Evolutionary conservation across 2,888 invertebrate species (phyloP), one percentile per base, ranked within the genome.

Genomic region (Drosophila algonquin): DNA sequence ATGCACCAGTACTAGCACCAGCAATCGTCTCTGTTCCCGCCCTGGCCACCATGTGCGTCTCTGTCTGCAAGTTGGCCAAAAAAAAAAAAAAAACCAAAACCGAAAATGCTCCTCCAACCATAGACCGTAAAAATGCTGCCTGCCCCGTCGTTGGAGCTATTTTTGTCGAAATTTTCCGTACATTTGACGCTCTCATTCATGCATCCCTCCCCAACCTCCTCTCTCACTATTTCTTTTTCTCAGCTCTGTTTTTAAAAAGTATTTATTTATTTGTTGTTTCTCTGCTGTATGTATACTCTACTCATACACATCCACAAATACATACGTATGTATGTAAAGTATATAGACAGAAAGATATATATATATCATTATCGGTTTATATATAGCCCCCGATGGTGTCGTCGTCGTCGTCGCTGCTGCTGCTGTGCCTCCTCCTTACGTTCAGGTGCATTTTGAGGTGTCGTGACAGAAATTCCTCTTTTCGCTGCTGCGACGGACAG

Each of bases 41-140:
- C 40, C 40, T 40, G 40, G 7, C 40, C 52, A n/a, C 52, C 53
- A 53, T 32, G 27, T 27, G 50, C 50, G 27, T 51, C 27, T n/a
- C 50, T 27, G 24, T 51, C 18, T n/a, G 40, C 40, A 40, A 40
- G 64, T 63, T 63, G 65, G 51, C 65, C 65, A 54, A 48, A 27
- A 65, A 40, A 40, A 35, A 12, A 35, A 35, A 4, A 35, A 14
- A 14, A 40, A 21, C 3, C 21, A 21, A 21, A 12, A 35, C 5
- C 14, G 40, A 40, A 40, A 65, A 54, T 67, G 84, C 81, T 84
- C 73, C 80, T 63, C 54, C 54, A 61, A 53, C 76, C 68, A 68
- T 71, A 68, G 81, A 71, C 80, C 88, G 75, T 82, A 90, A 88
- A 90, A 90, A 90, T 87, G 90, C 85, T 90, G 88, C 78, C 80